Evolutionary conservation across 1,140 invertebrate genomes (phyloP), one percentile per base, ranked within the genome.

Genomic region (Rhizoglyphus robini): DNA sequence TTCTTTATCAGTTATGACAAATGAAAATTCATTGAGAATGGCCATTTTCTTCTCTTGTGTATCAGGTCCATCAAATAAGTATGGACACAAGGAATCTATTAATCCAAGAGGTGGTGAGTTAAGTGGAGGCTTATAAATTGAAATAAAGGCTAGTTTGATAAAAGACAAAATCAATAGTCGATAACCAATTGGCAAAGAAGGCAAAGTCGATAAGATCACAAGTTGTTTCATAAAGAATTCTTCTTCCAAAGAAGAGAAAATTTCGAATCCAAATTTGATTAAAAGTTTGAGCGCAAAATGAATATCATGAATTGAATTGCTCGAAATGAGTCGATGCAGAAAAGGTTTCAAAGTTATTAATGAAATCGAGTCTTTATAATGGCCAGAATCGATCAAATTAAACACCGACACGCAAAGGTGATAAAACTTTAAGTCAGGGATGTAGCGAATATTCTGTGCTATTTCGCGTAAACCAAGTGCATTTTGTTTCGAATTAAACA

Each of bases 31-130:
- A 46, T 23, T 68, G 8, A 71, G 38, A n/a, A 71, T 58, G 29
- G 31, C 30, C 2, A 69, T 34, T 48, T 71, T 71, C 34, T 71
- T 71, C 27, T 69, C 70, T 59, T 69, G 68, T 30, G 67, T 69
- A 57, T 69, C 41, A 4, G 68, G 70, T 8, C 70, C 70, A 68
- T 71, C 70, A 66, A 71, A 68, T 23, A 60, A 32, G 29, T 23
- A 29, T 34, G 58, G 58, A 46, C 27, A 34, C 27, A 60, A 46
- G 30, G 67, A 49, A 23, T 27, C n/a, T 25, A 68, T 34, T 34
- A 60, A 46, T 60, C 15, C 15, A n/a, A 60, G 27, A 23, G 58
- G 58, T 34, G 58, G 58, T 32, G 58, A 60, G 29, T 60, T 60
- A 4, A 60, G 36, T 20, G 58, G 58, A 15, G 58, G 58, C 27